Conservation (phyloP, 2,888 invertebrate species). For the Tubulanus polymorphus region DNA sequence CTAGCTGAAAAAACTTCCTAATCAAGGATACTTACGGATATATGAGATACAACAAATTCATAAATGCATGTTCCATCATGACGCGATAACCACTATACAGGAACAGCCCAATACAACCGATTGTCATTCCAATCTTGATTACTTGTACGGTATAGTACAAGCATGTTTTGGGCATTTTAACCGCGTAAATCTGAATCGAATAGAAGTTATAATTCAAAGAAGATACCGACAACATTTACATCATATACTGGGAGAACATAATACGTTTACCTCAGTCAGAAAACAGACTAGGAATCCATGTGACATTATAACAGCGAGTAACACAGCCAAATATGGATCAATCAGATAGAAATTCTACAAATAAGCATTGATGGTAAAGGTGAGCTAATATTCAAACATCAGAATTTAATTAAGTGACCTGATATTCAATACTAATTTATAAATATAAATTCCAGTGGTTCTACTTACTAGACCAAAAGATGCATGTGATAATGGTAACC, state of each 20-base stretch:
- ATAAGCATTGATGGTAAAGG: too few relatives aligned
- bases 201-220: too few relatives aligned
- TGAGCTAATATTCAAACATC: too few relatives aligned
- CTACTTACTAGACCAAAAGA: constrained; percentile 78
- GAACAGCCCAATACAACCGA: constrained; percentile 62
- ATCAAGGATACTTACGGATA: constrained; percentile 75
- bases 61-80: constrained; percentile 61
- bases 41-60: constrained; percentile 77
- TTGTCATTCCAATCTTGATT: constrained; percentile 25
- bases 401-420: too few relatives aligned
- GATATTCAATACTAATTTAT: too few relatives aligned
- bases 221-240: too few relatives aligned
- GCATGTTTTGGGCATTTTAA: constrained; percentile 23
- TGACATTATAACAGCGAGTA: constrained; percentile 72
- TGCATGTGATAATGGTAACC: constrained; percentile 89
- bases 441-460: too few relatives aligned
- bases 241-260: too few relatives aligned
- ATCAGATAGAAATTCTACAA: constrained; percentile 92
- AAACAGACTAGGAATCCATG: not conserved
- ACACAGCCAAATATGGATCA: constrained; percentile 79
- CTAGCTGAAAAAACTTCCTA: constrained; percentile 12
- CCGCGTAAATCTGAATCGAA: constrained; percentile 28
- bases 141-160: constrained; percentile 40
- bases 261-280: too few relatives aligned
- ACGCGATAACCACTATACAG: constrained; percentile 60